These are phyloP conservation scores for Panzeria rudis DNA, from an alignment of 2,888 invertebrate species.

Conservation along the genomic window DNA sequence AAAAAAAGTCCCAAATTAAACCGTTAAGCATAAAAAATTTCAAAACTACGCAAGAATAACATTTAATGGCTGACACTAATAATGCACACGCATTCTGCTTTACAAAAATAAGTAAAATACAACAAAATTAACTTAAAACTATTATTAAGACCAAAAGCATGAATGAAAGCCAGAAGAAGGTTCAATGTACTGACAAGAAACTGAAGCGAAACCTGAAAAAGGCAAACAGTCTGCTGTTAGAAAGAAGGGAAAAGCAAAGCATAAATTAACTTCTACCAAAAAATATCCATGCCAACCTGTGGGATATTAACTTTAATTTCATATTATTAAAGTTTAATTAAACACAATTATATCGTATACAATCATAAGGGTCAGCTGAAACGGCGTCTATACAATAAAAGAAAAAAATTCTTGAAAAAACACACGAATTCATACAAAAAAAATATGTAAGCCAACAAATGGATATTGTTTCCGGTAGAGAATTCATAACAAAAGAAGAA, in stretches of 20 bases:
- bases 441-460: not conserved
- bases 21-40: not conserved
- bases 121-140: slow-evolving; percentile 20
- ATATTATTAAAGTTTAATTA: slow-evolving; percentile 51
- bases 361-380: slow-evolving; percentile 13
- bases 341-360: slow-evolving; percentile 56
- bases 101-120: slow-evolving; percentile 14
- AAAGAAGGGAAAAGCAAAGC: not conserved
- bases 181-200: slow-evolving; percentile 31
- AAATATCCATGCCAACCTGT: not conserved
- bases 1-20: not conserved
- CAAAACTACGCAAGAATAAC: slow-evolving; percentile 12
- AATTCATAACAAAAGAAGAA: not conserved
- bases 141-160: not conserved
- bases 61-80: slow-evolving; percentile 24
- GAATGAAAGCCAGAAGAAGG: slow-evolving; percentile 29
- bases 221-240: not conserved
- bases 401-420: not conserved
- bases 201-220: not conserved
- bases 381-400: not conserved
- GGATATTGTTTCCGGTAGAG: not conserved
- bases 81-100: not conserved
- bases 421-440: not conserved
- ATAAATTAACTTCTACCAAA: not conserved
- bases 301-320: not conserved